Conservation (phyloP, 2,797 vertebrate species). For the Threskiornis aethiopicus region DNA sequence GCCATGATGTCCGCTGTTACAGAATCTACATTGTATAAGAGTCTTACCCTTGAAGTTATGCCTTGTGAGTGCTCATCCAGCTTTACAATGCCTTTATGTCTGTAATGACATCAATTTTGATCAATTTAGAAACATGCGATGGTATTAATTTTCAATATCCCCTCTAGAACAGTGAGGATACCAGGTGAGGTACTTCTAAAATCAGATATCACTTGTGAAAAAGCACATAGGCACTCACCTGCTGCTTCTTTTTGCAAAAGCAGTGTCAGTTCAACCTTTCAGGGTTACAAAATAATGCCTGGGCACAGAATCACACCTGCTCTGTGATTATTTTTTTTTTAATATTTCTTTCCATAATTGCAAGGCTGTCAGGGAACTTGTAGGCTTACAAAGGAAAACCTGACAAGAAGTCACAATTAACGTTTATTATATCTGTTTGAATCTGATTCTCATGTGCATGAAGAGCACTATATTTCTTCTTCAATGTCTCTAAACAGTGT, state of each 20-base stretch:
- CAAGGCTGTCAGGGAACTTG: not conserved
- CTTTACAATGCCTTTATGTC: not conserved
- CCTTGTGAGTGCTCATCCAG: not conserved
- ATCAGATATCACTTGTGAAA: not conserved
- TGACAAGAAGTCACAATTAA: conserved; percentile 8
- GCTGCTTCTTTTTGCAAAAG: not conserved
- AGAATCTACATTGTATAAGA: not conserved
- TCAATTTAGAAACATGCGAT: not conserved
- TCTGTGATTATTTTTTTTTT: not conserved
- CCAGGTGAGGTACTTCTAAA: not conserved
- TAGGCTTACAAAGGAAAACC: not conserved
- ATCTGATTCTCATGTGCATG: not conserved
- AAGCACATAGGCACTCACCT: not conserved
- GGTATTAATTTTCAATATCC: not conserved
- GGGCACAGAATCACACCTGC: not conserved
- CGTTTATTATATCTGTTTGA: not conserved
- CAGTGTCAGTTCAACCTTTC: not conserved
- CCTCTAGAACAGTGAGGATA: not conserved
- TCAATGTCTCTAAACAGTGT: not conserved
- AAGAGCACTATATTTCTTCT: not conserved
- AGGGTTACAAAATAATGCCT: not conserved
- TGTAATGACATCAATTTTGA: not conserved
- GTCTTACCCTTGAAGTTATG: not conserved
- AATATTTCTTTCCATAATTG: not conserved
- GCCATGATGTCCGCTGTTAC: not conserved